Conservation (phyloP, 2,113 vertebrate species). For the Pedetes capensis region DNA sequence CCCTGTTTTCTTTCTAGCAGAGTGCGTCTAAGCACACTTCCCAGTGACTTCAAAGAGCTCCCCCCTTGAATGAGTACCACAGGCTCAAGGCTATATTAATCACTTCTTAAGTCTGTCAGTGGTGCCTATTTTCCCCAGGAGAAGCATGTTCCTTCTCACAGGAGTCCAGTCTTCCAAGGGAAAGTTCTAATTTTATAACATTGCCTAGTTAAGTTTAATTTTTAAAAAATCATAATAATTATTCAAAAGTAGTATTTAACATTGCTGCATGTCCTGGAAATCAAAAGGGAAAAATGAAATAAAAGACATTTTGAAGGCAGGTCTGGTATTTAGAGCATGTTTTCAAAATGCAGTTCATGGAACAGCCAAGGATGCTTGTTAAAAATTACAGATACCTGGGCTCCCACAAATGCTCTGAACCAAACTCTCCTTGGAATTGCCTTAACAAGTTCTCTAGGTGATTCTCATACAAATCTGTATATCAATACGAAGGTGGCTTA, state of each 20-base stretch:
- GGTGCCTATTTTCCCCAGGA: neutral
- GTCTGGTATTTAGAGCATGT: neutral
- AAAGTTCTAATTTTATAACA: conserved; percentile 9
- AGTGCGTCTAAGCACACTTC: neutral
- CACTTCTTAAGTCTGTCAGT: neutral
- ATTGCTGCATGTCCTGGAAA: neutral
- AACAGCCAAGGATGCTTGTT: neutral
- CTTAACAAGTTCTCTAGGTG: neutral
- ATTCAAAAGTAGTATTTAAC: conserved; percentile 21
- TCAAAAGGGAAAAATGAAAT: neutral
- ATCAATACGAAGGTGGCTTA: neutral
- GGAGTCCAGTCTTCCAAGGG: neutral
- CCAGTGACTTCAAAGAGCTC: neutral
- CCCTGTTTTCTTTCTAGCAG: neutral
- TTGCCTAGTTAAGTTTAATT: conserved; percentile 1
- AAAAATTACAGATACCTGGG: neutral
- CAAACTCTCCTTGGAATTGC: neutral
- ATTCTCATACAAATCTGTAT: neutral
- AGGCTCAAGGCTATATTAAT: neutral
- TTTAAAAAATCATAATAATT: conserved; percentile 50
- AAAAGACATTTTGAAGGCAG: neutral
- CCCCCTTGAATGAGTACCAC: neutral
- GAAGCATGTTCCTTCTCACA: neutral
- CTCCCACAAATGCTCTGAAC: neutral
- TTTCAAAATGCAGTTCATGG: neutral